Evolutionary conservation across 1,140 invertebrate genomes (phyloP), one percentile per base, ranked within the genome.

Genomic region (Bilobella aurantiaca): DNA sequence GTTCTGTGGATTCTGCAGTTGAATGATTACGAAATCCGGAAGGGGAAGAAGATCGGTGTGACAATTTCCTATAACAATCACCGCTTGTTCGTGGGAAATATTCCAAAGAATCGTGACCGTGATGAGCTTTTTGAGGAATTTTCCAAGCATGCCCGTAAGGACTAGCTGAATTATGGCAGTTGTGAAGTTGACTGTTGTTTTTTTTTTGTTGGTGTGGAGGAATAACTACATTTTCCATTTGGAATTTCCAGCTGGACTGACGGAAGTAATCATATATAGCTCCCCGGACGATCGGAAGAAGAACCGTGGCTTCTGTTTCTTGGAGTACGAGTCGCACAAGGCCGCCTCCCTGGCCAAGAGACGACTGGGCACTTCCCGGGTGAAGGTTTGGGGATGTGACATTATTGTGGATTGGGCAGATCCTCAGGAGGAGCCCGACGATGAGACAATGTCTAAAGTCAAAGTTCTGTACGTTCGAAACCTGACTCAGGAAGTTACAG

Each of bases 391-490:
- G 85, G 83, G 84, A 42, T 81, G 85, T 42, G 82, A 86, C 64
- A 82, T 93, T 28, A 83, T 83, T 63, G 88, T 93, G 1, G 89
- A 93, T 74, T 93, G 90, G 91, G 90, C 90, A 0, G 87, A 90
- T 31, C 69, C 69, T 21, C 58, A 64, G 63, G 62, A 65, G 14
- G 69, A 70, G 28, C 62, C 67, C 53, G 49, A 62, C 62, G 37
- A 31, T 37, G 27, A 27, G 49, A 62, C 62, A 31, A 68, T 68
- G 67, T 56, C 49, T 12, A 12, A 84, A 82, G 82, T 84, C 2
- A 78, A 77, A 63, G 77, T 82, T 23, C 63, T 84, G 47, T 84
- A 83, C 74, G 79, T 83, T 0, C 72, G 83, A 63, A 83, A 84
- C 71, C 69, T 84, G 58, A 81, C 81, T 75, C 68, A 81, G 18